These are phyloP conservation scores for Heliconius melpomene DNA, from an alignment of 1,140 invertebrate species.

Conservation along the genomic window DNA sequence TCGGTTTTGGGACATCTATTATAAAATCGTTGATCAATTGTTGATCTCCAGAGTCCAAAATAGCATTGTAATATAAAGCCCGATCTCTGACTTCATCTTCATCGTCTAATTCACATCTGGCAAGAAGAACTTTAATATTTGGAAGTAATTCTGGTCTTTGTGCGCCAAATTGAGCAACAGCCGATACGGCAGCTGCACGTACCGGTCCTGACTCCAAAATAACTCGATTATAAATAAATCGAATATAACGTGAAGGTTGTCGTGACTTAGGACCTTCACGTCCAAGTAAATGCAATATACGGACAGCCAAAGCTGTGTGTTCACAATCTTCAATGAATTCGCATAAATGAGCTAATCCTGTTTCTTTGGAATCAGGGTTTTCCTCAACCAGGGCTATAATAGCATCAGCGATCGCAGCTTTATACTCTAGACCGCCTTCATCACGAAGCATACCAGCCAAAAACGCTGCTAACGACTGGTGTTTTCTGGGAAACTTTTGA, in stretches of 20 bases:
- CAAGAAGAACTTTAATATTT: slow-evolving; percentile 91
- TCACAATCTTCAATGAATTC: slow-evolving; percentile 99
- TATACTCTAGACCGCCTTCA: slow-evolving; percentile 99
- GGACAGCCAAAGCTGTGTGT: slow-evolving; percentile 97
- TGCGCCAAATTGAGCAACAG: slow-evolving; percentile 98
- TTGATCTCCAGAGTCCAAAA: slow-evolving; percentile 86
- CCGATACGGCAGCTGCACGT: slow-evolving; percentile 97
- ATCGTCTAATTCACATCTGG: slow-evolving; percentile 96
- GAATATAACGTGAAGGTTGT: slow-evolving; percentile 97
- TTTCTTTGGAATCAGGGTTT: slow-evolving; percentile 95
- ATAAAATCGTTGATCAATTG: slow-evolving; percentile 92
- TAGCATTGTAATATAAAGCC: slow-evolving; percentile 97
- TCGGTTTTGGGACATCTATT: slow-evolving; percentile 87
- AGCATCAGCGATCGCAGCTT: slow-evolving; percentile 98
- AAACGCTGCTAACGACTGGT: slow-evolving; percentile 97
- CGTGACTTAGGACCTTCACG: slow-evolving; percentile 97
- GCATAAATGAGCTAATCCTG: slow-evolving; percentile 97
- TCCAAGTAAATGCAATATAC: slow-evolving; percentile 98
- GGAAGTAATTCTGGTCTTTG: slow-evolving; percentile 94
- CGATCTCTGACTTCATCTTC: slow-evolving; percentile 99
- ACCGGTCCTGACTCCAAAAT: slow-evolving; percentile 98
- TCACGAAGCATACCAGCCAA: slow-evolving; percentile 98
- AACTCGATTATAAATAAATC: slow-evolving; percentile 99
- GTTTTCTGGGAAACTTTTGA: slow-evolving; percentile 98
- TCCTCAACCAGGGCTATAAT: slow-evolving; percentile 99